Evolutionary conservation across 2,113 vertebrate species (phyloP).

Genomic region (Actinemys pallida): DNA sequence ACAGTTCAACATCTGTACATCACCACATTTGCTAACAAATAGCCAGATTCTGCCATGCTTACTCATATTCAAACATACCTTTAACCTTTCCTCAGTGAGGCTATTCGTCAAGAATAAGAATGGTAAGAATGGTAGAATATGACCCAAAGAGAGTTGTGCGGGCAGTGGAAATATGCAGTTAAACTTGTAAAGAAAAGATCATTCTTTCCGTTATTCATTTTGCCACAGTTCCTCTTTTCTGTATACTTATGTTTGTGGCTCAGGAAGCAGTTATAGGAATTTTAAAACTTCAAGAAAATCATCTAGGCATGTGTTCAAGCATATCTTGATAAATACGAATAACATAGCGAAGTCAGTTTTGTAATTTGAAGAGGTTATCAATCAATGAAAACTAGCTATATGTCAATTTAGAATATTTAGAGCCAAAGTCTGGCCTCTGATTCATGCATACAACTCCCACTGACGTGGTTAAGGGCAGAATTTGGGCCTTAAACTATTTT

Average conservation of each 20-base stretch:
- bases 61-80: not conserved
- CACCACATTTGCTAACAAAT: not conserved
- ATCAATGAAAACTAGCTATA: not conserved
- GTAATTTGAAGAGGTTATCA: not conserved
- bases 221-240: not conserved
- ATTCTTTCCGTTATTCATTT: not conserved
- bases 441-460: not conserved
- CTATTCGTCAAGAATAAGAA: not conserved
- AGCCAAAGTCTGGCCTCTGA: not conserved
- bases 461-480: not conserved
- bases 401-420: not conserved
- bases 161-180: not conserved
- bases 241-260: not conserved
- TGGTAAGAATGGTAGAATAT: not conserved
- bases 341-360: not conserved
- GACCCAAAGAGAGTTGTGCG: not conserved
- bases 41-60: not conserved
- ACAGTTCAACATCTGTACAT: not conserved
- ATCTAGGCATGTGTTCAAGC: accelerated
- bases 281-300: not conserved
- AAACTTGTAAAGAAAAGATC: not conserved
- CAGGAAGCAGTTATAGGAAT: not conserved
- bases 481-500: not conserved
- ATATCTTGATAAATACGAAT: not conserved
- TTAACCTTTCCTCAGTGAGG: not conserved